Conservation (phyloP, 2,888 invertebrate species). For the Eumerus sabulonum region DNA sequence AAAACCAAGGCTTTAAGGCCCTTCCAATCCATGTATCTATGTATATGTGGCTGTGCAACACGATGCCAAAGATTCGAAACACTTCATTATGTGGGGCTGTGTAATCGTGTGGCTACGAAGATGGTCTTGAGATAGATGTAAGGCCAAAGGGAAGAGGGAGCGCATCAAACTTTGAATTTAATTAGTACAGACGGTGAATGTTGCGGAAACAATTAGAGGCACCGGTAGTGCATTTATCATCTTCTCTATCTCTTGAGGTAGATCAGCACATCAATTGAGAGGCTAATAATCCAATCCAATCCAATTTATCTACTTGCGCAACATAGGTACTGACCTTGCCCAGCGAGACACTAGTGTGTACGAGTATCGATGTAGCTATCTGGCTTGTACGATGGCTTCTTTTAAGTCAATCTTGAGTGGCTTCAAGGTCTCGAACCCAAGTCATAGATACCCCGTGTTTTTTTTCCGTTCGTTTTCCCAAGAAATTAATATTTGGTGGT, state of each 20-base stretch:
- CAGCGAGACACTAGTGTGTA: not conserved
- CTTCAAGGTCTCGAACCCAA: conserved; percentile 3
- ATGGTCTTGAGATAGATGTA: too few relatives aligned
- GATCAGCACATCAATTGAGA: not conserved
- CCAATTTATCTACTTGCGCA: not conserved
- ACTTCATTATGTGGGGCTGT: too few relatives aligned
- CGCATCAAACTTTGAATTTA: too few relatives aligned
- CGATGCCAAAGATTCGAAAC: too few relatives aligned
- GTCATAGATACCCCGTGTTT: not conserved
- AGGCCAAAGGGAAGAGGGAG: too few relatives aligned
- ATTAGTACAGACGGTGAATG: not conserved
- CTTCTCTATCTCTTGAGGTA: not conserved
- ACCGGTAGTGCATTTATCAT: not conserved
- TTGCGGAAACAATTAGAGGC: conserved; percentile 2
- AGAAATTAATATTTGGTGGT: too few relatives aligned
- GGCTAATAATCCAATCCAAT: conserved; percentile 1
- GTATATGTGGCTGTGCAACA: too few relatives aligned
- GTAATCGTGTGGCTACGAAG: too few relatives aligned
- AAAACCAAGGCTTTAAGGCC: too few relatives aligned
- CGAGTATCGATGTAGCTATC: too few relatives aligned
- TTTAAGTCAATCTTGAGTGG: not conserved
- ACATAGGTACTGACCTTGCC: not conserved
- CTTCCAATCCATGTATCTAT: too few relatives aligned
- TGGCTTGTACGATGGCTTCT: not conserved
- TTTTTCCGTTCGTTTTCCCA: too few relatives aligned